These are phyloP conservation scores for Ips nitidus DNA, from an alignment of 1,140 invertebrate genomes.

Conservation along the genomic window DNA sequence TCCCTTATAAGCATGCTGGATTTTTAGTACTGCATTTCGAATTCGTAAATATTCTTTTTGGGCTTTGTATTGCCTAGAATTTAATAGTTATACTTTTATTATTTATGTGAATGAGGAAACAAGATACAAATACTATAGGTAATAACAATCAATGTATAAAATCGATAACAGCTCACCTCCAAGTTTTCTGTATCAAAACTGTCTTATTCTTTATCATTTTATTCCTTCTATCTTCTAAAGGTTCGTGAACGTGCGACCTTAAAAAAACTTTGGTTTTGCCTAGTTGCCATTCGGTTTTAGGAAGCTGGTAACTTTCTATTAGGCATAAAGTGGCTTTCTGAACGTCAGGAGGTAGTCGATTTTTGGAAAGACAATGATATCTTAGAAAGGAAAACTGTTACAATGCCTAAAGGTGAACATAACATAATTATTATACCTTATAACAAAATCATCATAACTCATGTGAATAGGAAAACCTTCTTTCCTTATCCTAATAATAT, in stretches of 20 bases:
- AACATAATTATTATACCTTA: conserved; percentile 23
- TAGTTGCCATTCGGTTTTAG: conserved; percentile 83
- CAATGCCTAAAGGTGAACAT: not conserved
- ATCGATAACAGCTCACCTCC: conserved; percentile 10
- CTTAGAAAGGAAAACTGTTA: conserved; percentile 49
- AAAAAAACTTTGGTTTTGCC: conserved; percentile 91
- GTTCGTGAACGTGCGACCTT: conserved; percentile 80
- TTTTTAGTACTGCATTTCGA: conserved; percentile 70
- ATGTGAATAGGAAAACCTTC: conserved; percentile 93
- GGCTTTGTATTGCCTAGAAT: conserved; percentile 64
- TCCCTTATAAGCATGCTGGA: conserved; percentile 85
- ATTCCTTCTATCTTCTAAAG: conserved; percentile 78
- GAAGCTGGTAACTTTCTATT: conserved; percentile 63
- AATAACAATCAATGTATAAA: not conserved
- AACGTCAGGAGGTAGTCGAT: conserved; percentile 49
- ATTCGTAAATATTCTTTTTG: conserved; percentile 70
- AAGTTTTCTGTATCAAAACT: conserved; percentile 75
- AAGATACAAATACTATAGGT: too few species aligned
- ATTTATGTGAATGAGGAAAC: too few species aligned
- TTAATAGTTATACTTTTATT: not conserved
- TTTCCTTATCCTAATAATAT: conserved; percentile 90
- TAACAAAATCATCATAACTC: conserved; percentile 74
- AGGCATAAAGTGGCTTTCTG: conserved; percentile 50
- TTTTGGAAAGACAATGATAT: conserved; percentile 71
- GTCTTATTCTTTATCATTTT: conserved; percentile 71